A percentile compares a stretch with the other conserved stretches of the same genome.
Evolutionary conservation across 2,113 vertebrate genomes (phyloP).

Genomic region (Puntigrus tetrazona): DNA sequence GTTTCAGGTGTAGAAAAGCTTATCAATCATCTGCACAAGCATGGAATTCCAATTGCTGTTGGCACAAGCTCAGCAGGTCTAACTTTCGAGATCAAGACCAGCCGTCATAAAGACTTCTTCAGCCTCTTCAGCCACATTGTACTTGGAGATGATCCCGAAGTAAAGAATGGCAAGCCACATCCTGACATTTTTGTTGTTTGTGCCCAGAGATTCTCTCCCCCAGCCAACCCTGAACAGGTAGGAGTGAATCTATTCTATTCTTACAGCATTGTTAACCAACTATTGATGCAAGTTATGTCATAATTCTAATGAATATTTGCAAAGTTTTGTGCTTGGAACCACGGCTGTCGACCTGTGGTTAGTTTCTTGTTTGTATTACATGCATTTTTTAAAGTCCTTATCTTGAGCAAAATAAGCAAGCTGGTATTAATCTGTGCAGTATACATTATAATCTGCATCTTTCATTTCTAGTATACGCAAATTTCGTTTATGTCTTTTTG

Average conservation of each 20-base stretch:
- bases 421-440: too few species aligned
- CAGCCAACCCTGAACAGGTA: constrained; percentile 78
- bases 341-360: too few species aligned
- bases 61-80: constrained; percentile 80
- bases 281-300: too few species aligned
- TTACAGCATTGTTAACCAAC: too few species aligned
- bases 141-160: constrained; percentile 86
- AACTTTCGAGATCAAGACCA: constrained; percentile 82
- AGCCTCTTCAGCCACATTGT: constrained; percentile 82
- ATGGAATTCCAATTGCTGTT: constrained; percentile 82
- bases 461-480: too few species aligned
- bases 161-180: constrained; percentile 81
- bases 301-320: too few species aligned
- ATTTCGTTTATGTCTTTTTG: too few species aligned
- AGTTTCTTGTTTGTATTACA: too few species aligned
- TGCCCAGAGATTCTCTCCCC: constrained; percentile 81
- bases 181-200: constrained; percentile 88
- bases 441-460: too few species aligned
- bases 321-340: too few species aligned
- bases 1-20: constrained; percentile 82
- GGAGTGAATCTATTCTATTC: constrained; percentile 18
- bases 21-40: constrained; percentile 78
- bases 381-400: too few species aligned
- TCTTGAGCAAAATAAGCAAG: too few species aligned
- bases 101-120: constrained; percentile 82